These are phyloP conservation scores for Pectinophora gossypiella DNA, from an alignment of 1,140 invertebrate genomes.

Conservation along the genomic window DNA sequence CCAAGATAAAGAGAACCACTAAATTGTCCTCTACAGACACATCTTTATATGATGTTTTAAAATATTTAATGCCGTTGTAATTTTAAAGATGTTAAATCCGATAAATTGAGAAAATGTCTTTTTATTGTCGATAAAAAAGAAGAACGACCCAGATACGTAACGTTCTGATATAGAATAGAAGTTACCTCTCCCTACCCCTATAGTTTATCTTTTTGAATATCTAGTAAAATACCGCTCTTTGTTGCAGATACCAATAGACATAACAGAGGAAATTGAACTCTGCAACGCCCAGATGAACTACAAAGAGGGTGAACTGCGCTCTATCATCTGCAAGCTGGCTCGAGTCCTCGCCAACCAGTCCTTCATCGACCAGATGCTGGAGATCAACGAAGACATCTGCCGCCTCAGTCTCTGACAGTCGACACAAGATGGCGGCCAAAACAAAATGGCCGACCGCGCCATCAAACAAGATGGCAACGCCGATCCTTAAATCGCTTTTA, in stretches of 20 bases:
- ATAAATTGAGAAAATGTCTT: too few species aligned
- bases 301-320: slow-evolving; percentile 76
- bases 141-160: too few species aligned
- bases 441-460: slow-evolving; percentile 40
- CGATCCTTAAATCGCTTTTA: neutral
- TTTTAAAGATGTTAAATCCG: too few species aligned
- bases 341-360: slow-evolving; percentile 81
- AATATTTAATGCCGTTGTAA: too few species aligned
- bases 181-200: too few species aligned
- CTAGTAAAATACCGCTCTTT: too few species aligned
- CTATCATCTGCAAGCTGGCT: slow-evolving; percentile 79
- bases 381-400: slow-evolving; percentile 87
- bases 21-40: too few species aligned
- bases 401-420: slow-evolving; percentile 50
- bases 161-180: too few species aligned
- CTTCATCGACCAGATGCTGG: slow-evolving; percentile 83
- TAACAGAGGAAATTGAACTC: slow-evolving; percentile 77
- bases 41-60: too few species aligned
- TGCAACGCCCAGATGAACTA: slow-evolving; percentile 84
- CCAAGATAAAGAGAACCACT: too few species aligned
- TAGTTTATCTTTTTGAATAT: too few species aligned
- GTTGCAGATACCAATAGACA: slow-evolving; percentile 76
- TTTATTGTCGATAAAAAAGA: too few species aligned
- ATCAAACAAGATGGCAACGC: neutral
- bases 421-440: slow-evolving; percentile 31